Evolutionary conservation across 2,113 vertebrate genomes (phyloP).

Genomic region (Charadrius vociferus): DNA sequence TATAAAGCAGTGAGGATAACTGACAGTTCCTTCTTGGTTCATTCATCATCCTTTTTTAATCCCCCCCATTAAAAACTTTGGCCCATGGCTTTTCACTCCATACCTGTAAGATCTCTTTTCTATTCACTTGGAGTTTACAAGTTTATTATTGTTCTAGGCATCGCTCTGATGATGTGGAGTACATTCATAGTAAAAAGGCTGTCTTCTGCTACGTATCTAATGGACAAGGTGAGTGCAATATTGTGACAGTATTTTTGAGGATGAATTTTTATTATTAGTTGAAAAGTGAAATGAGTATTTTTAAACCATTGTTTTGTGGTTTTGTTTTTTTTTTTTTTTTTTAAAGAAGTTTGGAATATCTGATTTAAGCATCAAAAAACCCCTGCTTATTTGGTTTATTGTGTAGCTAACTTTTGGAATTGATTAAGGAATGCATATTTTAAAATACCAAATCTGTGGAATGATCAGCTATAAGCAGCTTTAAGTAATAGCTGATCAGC

Average conservation of each 20-base stretch:
- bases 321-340: neutral
- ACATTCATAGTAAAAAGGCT: conserved; percentile 95
- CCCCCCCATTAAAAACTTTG: neutral
- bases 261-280: neutral
- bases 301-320: neutral
- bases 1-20: neutral
- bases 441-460: neutral
- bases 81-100: neutral
- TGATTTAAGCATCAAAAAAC: neutral
- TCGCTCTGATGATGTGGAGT: conserved; percentile 96
- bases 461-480: neutral
- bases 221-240: conserved; percentile 87
- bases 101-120: neutral
- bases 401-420: neutral
- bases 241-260: neutral
- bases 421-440: neutral
- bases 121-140: neutral
- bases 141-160: conserved; percentile 75
- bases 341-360: neutral
- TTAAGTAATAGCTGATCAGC: neutral
- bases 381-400: neutral
- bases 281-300: neutral
- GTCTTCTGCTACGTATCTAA: conserved; percentile 89
- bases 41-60: neutral
- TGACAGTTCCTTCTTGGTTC: neutral